Evolutionary conservation across 2,113 vertebrate species (phyloP).

Genomic region (Tangachromis dhanisi): DNA sequence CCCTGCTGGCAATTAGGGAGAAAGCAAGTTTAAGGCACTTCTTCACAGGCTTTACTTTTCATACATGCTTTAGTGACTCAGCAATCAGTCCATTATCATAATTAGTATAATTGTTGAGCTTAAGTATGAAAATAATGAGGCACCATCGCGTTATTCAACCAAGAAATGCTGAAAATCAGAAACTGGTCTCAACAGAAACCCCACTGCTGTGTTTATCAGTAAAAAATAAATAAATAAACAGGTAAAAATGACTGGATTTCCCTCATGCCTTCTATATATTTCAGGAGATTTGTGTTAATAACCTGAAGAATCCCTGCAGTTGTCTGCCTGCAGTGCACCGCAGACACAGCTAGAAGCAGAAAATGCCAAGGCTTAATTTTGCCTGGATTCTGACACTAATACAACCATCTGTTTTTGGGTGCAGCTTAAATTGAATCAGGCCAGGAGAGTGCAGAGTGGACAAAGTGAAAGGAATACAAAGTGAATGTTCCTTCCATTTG

Average conservation of each 20-base stretch:
- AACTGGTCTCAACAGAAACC: background rate
- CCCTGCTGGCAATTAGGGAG: background rate
- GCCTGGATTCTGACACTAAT: constrained; percentile 24
- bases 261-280: background rate
- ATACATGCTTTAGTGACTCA: background rate
- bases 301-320: constrained; percentile 18
- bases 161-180: background rate
- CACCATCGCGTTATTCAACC: rapidly evolving
- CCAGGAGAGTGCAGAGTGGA: background rate
- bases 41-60: background rate
- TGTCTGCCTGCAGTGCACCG: background rate
- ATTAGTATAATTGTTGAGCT: background rate
- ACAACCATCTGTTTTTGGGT: constrained; percentile 31
- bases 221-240: background rate
- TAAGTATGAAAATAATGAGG: background rate
- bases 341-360: background rate
- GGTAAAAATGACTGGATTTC: background rate
- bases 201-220: background rate
- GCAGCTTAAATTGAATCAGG: constrained; percentile 3
- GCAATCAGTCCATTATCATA: background rate
- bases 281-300: constrained; percentile 12
- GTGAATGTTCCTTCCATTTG: background rate
- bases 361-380: constrained; percentile 1
- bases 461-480: constrained; percentile 39
- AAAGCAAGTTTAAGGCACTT: background rate